A percentile compares a stretch with the other conserved stretches of the same genome.
Evolutionary conservation across 2,888 invertebrate species (phyloP).

Genomic region (Drosophila testacea): DNA sequence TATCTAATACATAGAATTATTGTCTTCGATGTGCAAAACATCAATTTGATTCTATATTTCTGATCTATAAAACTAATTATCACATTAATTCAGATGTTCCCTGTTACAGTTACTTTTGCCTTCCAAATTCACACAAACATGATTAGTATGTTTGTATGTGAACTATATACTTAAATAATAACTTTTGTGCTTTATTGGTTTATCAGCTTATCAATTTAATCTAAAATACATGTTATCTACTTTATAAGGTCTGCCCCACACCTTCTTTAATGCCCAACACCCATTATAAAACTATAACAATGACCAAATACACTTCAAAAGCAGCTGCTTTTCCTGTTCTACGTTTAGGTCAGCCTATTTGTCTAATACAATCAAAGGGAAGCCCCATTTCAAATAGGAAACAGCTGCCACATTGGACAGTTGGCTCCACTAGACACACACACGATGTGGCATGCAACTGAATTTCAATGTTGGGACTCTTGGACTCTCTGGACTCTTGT

Average conservation of each 20-base stretch:
- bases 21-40: no score
- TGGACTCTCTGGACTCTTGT: slow-evolving; percentile 18
- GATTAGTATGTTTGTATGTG: no score
- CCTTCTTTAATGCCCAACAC: neutral
- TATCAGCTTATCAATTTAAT: neutral
- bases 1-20: no score
- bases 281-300: neutral
- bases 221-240: neutral
- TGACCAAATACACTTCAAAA: neutral
- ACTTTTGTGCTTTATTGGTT: neutral
- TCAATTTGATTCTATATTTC: no score
- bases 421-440: slow-evolving; percentile 7
- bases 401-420: slow-evolving; percentile 10
- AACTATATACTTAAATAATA: no score
- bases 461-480: slow-evolving; percentile 25
- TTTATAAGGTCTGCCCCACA: neutral
- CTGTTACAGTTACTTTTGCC: no score
- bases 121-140: no score
- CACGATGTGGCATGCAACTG: slow-evolving; percentile 15
- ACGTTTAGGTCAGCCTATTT: neutral
- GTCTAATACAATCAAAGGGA: neutral
- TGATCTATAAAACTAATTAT: no score
- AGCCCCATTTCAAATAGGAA: slow-evolving; percentile 3
- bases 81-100: no score
- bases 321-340: neutral